Percentiles rank a stretch among this genome's conserved stretches.
phyloP scores from a whole-genome alignment of 2,797 vertebrate species.

The Malurus leucopterus region DNA sequence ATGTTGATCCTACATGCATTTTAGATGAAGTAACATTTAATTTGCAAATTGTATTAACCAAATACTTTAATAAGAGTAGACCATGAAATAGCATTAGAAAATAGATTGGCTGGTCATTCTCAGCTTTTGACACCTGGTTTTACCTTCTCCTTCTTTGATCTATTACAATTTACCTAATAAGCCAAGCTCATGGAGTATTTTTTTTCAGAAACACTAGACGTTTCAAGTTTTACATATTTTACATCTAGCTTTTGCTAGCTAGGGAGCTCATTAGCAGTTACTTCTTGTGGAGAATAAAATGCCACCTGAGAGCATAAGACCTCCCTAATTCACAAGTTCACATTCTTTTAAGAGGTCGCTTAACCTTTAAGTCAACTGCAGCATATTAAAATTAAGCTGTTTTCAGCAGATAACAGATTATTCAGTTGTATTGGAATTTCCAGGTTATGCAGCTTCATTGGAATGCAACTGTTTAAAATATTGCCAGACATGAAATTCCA shows the following conservation, averaged over 20 bases:
- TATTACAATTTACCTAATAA: constrained; percentile 53
- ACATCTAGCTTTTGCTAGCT: constrained; percentile 54
- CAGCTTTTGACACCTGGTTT: constrained; percentile 45
- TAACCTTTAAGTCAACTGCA: constrained; percentile 63
- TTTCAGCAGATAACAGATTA: constrained; percentile 54
- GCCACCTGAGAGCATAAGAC: constrained; percentile 48
- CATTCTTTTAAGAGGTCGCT: constrained; percentile 68
- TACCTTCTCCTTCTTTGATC: constrained; percentile 40
- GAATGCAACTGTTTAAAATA: constrained; percentile 41
- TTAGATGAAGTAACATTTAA: background rate
- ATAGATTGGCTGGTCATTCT: constrained; percentile 40
- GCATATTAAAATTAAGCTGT: constrained; percentile 56
- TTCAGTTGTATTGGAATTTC: constrained; percentile 36
- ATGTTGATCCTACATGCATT: background rate
- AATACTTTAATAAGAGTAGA: constrained; percentile 9
- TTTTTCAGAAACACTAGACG: constrained; percentile 19
- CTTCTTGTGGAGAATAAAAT: constrained; percentile 65
- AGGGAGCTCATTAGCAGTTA: constrained; percentile 63
- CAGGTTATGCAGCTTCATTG: constrained; percentile 26
- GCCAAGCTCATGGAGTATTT: background rate
- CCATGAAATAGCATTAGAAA: constrained; percentile 36
- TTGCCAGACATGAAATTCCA: constrained; percentile 7
- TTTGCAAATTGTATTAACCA: constrained; percentile 27
- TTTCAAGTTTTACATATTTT: constrained; percentile 62
- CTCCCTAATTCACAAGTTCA: constrained; percentile 57